These are phyloP conservation scores for Odontamblyopus rebecca DNA, from an alignment of 2,797 vertebrate species.

Conservation along the genomic window DNA sequence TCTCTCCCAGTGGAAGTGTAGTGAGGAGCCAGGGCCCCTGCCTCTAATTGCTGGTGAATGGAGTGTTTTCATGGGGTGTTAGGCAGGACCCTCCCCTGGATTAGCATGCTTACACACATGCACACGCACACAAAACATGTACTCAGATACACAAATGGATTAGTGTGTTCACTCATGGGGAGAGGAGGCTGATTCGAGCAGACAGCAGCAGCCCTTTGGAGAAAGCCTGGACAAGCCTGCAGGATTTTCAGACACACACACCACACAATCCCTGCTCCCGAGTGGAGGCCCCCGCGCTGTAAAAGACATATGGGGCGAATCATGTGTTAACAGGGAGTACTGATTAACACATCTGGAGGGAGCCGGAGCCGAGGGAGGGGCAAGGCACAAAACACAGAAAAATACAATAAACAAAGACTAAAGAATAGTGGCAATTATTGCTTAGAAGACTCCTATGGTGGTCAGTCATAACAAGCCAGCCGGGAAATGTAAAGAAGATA, in stretches of 20 bases:
- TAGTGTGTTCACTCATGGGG: constrained; percentile 89
- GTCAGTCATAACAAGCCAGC: constrained; percentile 7
- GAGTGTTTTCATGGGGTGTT: constrained; percentile 91
- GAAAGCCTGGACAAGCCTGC: constrained; percentile 73
- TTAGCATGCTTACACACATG: constrained; percentile 81
- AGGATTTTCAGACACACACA: constrained; percentile 61
- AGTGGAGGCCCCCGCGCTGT: constrained; percentile 58
- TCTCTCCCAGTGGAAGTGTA: constrained; percentile 75
- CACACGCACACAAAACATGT: constrained; percentile 67
- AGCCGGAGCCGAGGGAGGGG: constrained; percentile 34
- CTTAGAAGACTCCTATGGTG: not conserved
- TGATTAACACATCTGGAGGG: constrained; percentile 96
- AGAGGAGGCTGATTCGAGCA: constrained; percentile 90
- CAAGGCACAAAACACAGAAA: constrained; percentile 10
- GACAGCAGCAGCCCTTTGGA: constrained; percentile 84
- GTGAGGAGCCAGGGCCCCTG: constrained; percentile 73
- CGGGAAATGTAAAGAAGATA: not conserved
- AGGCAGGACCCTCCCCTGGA: constrained; percentile 83
- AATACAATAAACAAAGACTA: not conserved
- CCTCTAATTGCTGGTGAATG: constrained; percentile 92
- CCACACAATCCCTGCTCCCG: constrained; percentile 55
- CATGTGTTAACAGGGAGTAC: constrained; percentile 89
- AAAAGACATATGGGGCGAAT: constrained; percentile 91
- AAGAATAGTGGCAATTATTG: constrained; percentile 4
- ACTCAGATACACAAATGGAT: constrained; percentile 82